Conservation (phyloP, 2,797 vertebrate species). For the Kryptolebias ocellatus region DNA sequence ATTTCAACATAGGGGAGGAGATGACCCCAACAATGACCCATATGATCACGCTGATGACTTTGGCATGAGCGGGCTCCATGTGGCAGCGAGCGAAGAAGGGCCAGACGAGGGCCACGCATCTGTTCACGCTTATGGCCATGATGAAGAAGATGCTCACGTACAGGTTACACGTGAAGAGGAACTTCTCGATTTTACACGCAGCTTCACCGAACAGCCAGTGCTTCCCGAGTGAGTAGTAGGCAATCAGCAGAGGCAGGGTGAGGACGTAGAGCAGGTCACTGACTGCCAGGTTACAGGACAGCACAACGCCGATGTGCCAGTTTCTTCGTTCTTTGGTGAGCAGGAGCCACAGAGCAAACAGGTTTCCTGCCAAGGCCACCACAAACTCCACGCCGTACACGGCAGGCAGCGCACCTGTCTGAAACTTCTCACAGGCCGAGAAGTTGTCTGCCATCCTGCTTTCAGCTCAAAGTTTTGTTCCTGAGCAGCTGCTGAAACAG, state of each 20-base stretch:
- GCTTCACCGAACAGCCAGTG: slow-evolving; percentile 75
- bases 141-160: slow-evolving; percentile 85
- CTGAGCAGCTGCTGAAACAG: not conserved
- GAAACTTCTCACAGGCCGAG: slow-evolving; percentile 43
- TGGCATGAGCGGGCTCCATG: slow-evolving; percentile 72
- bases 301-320: slow-evolving; percentile 84
- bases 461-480: not conserved
- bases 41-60: slow-evolving; percentile 56
- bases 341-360: slow-evolving; percentile 81
- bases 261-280: slow-evolving; percentile 85
- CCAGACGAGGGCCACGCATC: slow-evolving; percentile 81
- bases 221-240: slow-evolving; percentile 76
- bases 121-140: slow-evolving; percentile 86
- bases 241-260: slow-evolving; percentile 78
- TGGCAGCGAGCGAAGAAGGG: slow-evolving; percentile 80
- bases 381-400: slow-evolving; percentile 77
- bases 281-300: slow-evolving; percentile 84
- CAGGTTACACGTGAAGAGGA: slow-evolving; percentile 86
- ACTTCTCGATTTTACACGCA: slow-evolving; percentile 83
- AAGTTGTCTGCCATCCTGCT: slow-evolving; percentile 19
- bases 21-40: slow-evolving; percentile 77
- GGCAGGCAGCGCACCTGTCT: slow-evolving; percentile 71
- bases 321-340: slow-evolving; percentile 54
- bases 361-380: slow-evolving; percentile 78
- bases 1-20: slow-evolving; percentile 78